Percentiles rank a stretch among this genome's conserved stretches.
phyloP scores from a whole-genome alignment of 2,797 vertebrate species.

The Platyrinchus mystaceus region DNA sequence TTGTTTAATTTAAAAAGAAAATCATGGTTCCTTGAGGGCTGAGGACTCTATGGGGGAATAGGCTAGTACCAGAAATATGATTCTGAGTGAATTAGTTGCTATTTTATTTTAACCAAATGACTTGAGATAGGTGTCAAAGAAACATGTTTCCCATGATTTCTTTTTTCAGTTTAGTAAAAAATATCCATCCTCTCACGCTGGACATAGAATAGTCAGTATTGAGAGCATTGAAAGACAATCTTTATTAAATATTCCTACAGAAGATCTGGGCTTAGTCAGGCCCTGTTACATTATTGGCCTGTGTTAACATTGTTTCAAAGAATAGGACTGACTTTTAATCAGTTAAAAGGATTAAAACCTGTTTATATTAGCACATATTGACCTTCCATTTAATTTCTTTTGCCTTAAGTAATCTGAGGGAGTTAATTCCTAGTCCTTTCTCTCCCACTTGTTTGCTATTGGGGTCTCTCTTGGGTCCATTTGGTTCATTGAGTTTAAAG shows the following conservation, averaged over 20 bases:
- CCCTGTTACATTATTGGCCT: neutral
- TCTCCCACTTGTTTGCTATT: neutral
- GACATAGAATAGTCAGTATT: neutral
- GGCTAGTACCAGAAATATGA: neutral
- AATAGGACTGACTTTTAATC: neutral
- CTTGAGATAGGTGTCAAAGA: neutral
- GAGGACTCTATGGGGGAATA: neutral
- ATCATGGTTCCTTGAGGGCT: neutral
- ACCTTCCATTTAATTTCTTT: neutral
- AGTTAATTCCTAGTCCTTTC: neutral
- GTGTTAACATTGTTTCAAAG: neutral
- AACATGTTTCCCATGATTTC: neutral
- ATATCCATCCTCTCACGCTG: neutral
- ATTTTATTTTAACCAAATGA: neutral
- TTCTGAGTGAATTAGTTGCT: neutral
- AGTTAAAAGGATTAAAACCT: neutral
- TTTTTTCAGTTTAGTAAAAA: neutral
- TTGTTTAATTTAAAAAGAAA: neutral
- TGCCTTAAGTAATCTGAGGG: neutral
- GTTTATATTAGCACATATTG: neutral
- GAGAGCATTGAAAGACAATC: neutral
- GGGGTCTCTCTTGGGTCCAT: neutral
- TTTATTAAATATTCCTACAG: neutral
- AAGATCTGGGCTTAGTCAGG: neutral
- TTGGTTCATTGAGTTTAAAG: neutral